Conservation (phyloP, 2,797 vertebrate genomes). For the Sparus aurata region DNA sequence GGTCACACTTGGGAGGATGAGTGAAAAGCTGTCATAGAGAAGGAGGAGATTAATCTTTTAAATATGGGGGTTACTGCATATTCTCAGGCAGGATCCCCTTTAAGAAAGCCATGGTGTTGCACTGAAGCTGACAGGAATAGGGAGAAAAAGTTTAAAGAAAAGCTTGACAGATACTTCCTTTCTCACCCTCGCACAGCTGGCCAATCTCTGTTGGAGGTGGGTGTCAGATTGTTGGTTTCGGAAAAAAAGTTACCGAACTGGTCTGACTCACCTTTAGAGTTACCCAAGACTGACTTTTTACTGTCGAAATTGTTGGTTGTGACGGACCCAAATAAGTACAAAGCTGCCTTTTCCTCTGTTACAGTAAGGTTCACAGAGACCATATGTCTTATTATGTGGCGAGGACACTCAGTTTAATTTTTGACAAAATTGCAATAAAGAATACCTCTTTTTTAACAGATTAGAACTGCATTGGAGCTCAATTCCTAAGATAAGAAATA, state of each 20-base stretch:
- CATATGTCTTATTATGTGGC: neutral
- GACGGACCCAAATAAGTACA: neutral
- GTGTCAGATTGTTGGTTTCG: too few relatives aligned
- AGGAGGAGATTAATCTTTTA: neutral
- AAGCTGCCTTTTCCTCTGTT: neutral
- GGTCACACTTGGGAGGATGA: too few relatives aligned
- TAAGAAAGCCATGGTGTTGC: too few relatives aligned
- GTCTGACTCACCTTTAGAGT: too few relatives aligned
- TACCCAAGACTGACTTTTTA: neutral
- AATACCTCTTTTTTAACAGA: neutral
- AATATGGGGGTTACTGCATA: neutral
- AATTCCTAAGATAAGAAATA: neutral
- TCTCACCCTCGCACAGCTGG: too few relatives aligned
- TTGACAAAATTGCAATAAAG: neutral
- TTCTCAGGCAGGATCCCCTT: too few relatives aligned
- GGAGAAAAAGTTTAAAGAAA: too few relatives aligned
- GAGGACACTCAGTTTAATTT: neutral
- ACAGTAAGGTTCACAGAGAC: neutral
- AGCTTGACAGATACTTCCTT: neutral
- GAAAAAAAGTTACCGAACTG: too few relatives aligned
- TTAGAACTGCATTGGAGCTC: neutral
- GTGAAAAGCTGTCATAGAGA: neutral
- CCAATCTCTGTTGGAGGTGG: too few relatives aligned
- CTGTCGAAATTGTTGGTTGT: constrained; percentile 11
- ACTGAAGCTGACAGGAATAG: too few relatives aligned